Evolutionary conservation across 2,797 vertebrate species (phyloP).

Genomic region (Lutjanus campechanus): DNA sequence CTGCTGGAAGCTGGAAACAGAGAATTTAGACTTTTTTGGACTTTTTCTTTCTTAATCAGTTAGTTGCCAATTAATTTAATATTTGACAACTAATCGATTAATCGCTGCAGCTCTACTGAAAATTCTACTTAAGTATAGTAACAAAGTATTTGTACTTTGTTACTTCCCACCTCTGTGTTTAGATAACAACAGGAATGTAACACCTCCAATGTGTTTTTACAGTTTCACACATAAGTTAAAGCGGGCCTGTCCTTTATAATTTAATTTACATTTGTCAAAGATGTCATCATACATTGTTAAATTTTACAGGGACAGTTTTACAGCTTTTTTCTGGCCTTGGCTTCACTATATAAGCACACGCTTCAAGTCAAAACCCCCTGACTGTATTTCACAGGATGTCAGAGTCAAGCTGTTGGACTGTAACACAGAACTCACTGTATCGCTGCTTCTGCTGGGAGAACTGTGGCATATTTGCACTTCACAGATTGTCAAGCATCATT

Average conservation of each 20-base stretch:
- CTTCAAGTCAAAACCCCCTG: constrained; percentile 46
- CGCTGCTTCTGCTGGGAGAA: constrained; percentile 47
- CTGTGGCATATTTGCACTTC: constrained; percentile 57
- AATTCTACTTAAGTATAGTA: too few relatives aligned
- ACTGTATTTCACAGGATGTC: constrained; percentile 67
- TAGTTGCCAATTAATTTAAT: too few relatives aligned
- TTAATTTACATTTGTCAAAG: constrained; percentile 70
- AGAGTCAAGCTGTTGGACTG: constrained; percentile 66
- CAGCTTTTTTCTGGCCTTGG: constrained; percentile 47
- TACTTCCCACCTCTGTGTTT: not conserved
- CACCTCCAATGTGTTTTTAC: constrained; percentile 50
- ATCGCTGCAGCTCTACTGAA: too few relatives aligned
- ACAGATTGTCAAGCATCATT: constrained; percentile 51
- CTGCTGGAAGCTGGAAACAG: too few relatives aligned
- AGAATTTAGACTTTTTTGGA: too few relatives aligned
- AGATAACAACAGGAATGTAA: constrained; percentile 53
- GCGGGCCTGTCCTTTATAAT: constrained; percentile 45
- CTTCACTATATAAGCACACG: constrained; percentile 56
- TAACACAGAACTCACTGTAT: constrained; percentile 60
- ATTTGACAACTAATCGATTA: too few relatives aligned
- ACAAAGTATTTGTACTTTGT: too few relatives aligned
- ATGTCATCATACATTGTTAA: constrained; percentile 73
- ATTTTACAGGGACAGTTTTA: constrained; percentile 68
- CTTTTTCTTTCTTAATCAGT: too few relatives aligned
- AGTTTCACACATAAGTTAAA: constrained; percentile 49